phyloP scores from a whole-genome alignment of 2,888 invertebrate genomes.

The Oscheius onirici region DNA sequence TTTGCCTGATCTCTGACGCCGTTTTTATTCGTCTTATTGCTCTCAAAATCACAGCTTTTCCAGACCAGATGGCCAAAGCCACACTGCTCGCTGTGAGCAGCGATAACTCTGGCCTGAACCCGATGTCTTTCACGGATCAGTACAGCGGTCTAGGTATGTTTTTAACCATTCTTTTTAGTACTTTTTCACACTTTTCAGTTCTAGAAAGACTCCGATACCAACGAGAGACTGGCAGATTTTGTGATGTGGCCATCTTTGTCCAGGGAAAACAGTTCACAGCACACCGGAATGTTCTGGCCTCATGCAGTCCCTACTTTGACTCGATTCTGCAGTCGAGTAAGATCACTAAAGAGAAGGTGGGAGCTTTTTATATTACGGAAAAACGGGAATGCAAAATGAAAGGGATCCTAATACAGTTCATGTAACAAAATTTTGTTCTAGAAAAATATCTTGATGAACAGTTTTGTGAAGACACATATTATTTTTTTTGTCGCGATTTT shows the following conservation, averaged over 20 bases:
- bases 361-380: background rate
- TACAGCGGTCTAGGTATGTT: conserved; percentile 69
- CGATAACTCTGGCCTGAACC: conserved; percentile 70
- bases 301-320: conserved; percentile 79
- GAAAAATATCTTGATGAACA: too few species aligned
- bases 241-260: conserved; percentile 78
- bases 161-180: background rate
- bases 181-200: conserved; percentile 51
- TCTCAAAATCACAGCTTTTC: background rate
- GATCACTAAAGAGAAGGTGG: conserved; percentile 67
- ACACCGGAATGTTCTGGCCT: conserved; percentile 78
- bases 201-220: conserved; percentile 74
- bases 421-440: too few species aligned
- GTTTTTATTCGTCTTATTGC: background rate
- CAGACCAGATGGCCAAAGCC: conserved; percentile 45
- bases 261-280: conserved; percentile 77
- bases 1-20: background rate
- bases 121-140: conserved; percentile 73
- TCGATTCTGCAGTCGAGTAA: conserved; percentile 76
- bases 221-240: conserved; percentile 76
- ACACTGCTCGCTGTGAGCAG: conserved; percentile 56
- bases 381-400: too few species aligned
- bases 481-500: too few species aligned
- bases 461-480: too few species aligned
- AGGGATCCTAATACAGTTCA: too few species aligned